phyloP scores from a whole-genome alignment of 2,797 vertebrate genomes.

The Dryobates pubescens region DNA sequence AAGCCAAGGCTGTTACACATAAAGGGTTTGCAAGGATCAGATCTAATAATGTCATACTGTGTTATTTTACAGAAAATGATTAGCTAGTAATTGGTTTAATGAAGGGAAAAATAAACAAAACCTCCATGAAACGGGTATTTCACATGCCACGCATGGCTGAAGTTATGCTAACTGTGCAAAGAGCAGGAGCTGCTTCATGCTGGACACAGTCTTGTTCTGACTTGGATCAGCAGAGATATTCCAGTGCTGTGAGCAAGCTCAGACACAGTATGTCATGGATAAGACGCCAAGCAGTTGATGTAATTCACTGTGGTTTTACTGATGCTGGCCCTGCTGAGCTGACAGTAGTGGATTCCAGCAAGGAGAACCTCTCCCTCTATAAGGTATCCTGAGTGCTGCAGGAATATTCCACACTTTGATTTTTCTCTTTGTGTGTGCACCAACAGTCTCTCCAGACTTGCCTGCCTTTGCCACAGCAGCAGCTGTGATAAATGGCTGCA shows the following conservation, averaged over 20 bases:
- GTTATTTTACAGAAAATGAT: conserved; percentile 14
- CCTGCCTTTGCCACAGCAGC: background rate
- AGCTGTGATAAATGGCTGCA: background rate
- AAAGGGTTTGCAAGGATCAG: background rate
- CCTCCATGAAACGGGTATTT: background rate
- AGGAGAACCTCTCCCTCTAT: background rate
- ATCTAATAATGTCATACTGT: background rate
- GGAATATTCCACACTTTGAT: background rate
- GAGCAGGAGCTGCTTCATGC: background rate
- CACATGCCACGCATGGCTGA: background rate
- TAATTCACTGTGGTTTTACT: background rate
- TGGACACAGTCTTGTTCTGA: background rate
- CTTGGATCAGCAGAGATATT: background rate
- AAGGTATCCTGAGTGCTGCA: background rate
- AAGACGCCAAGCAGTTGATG: background rate
- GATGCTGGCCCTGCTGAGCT: background rate
- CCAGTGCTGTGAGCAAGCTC: background rate
- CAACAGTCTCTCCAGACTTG: background rate
- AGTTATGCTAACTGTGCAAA: background rate
- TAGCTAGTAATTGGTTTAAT: conserved; percentile 25
- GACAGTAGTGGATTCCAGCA: accelerated
- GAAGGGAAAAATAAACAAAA: conserved; percentile 22
- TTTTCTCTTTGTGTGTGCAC: background rate
- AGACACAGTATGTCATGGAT: background rate
- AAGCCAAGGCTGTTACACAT: background rate